A percentile compares a stretch with the other conserved stretches of the same genome.
Conservation (phyloP, 2,797 vertebrate genomes). For the Sphenodon punctatus region DNA sequence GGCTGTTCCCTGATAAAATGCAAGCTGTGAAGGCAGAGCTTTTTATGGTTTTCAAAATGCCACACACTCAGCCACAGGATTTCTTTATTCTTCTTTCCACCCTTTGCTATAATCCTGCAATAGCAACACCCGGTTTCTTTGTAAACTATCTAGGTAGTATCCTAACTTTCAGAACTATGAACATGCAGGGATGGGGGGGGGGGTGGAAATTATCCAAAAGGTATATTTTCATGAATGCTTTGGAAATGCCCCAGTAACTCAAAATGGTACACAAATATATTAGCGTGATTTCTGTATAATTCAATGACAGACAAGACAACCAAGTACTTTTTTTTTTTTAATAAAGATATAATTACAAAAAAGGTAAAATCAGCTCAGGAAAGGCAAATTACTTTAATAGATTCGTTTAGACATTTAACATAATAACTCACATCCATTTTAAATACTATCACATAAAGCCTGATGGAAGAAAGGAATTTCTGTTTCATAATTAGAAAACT, state of each 20-base stretch:
- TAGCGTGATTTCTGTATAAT: neutral
- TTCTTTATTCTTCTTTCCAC: too few species aligned
- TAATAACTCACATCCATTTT: conserved; percentile 84
- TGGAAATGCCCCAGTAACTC: neutral
- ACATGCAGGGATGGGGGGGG: too few species aligned
- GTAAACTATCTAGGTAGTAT: too few species aligned
- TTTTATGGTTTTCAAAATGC: too few species aligned
- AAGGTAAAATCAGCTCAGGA: conserved; percentile 82
- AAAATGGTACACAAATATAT: rapidly evolving
- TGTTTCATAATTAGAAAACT: conserved; percentile 84
- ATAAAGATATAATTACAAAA: conserved; percentile 86
- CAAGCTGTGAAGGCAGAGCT: neutral
- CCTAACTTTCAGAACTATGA: too few species aligned
- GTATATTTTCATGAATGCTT: too few species aligned
- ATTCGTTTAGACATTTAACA: conserved; percentile 80
- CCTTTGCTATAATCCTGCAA: too few species aligned
- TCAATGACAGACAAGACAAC: conserved; percentile 66
- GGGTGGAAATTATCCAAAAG: too few species aligned
- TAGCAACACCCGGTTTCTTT: too few species aligned
- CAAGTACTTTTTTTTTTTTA: conserved; percentile 75
- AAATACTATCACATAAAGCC: conserved; percentile 86
- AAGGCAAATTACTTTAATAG: conserved; percentile 84
- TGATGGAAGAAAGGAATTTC: conserved; percentile 80
- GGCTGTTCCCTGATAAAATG: neutral
- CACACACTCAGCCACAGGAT: too few species aligned